These are phyloP conservation scores for Drosophila seguyi DNA, from an alignment of 1,140 invertebrate species.

Conservation along the genomic window DNA sequence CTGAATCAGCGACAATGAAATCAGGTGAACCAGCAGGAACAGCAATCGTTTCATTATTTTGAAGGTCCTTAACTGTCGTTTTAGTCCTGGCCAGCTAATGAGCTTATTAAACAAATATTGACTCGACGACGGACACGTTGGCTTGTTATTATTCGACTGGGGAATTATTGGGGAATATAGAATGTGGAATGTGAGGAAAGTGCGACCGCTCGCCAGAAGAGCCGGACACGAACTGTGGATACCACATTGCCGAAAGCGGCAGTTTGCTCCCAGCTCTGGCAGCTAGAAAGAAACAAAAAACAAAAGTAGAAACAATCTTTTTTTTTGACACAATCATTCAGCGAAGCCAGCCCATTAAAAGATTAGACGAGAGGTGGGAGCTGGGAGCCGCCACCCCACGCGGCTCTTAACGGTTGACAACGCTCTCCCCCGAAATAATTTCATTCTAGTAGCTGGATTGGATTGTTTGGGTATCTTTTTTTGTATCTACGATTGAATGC, in stretches of 20 bases:
- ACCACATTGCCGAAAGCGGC: not conserved
- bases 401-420: slow-evolving; percentile 53
- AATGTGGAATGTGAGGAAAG: not conserved
- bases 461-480: slow-evolving; percentile 49
- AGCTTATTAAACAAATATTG: slow-evolving; percentile 64
- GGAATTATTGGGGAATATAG: not conserved
- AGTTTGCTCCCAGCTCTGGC: not conserved
- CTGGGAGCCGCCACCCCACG: slow-evolving; percentile 8
- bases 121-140: slow-evolving; percentile 29
- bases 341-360: slow-evolving; percentile 45
- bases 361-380: slow-evolving; percentile 20
- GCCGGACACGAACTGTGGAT: slow-evolving; percentile 59
- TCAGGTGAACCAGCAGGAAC: slow-evolving; percentile 23
- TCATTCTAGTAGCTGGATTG: slow-evolving; percentile 59
- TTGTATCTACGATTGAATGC: slow-evolving; percentile 28
- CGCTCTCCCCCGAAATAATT: slow-evolving; percentile 29
- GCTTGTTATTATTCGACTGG: slow-evolving; percentile 24
- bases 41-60: slow-evolving; percentile 28
- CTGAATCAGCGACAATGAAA: not conserved
- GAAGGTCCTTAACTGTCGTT: not conserved
- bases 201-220: slow-evolving; percentile 28
- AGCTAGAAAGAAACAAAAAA: slow-evolving; percentile 18
- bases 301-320: slow-evolving; percentile 9
- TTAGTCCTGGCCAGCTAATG: slow-evolving; percentile 36
- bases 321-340: slow-evolving; percentile 44